Percentiles rank a stretch among this genome's conserved stretches.
Evolutionary conservation across 2,888 invertebrate genomes (phyloP).

Genomic region (Chloromyia formosa): DNA sequence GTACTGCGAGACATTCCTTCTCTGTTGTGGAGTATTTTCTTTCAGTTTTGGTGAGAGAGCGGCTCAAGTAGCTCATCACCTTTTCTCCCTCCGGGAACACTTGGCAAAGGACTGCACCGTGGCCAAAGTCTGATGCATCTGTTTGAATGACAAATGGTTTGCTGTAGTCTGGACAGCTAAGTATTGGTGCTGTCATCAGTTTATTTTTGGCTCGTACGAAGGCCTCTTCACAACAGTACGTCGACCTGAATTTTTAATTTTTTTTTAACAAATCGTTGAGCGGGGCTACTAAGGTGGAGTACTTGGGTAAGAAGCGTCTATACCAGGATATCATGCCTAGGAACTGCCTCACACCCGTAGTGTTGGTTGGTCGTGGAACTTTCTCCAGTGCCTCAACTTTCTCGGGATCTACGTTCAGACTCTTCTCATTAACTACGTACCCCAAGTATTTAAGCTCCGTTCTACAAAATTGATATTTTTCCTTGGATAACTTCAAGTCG

Average conservation of each 20-base stretch:
- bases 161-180: constrained; percentile 20
- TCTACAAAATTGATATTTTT: constrained; percentile 24
- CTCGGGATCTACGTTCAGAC: constrained; percentile 4
- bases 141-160: constrained; percentile 25
- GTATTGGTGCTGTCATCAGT: constrained; percentile 22
- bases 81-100: constrained; percentile 44
- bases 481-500: constrained; percentile 10
- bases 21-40: too few species aligned
- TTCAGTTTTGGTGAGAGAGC: constrained; percentile 7
- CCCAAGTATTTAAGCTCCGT: constrained; percentile 33
- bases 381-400: constrained; percentile 26
- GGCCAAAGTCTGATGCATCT: constrained; percentile 24
- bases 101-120: constrained; percentile 25
- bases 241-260: constrained; percentile 7
- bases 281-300: background rate
- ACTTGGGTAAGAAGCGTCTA: constrained; percentile 13
- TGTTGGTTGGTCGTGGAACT: background rate
- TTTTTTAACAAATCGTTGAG: constrained; percentile 7
- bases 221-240: background rate
- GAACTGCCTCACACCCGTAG: constrained; percentile 13
- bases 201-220: constrained; percentile 7
- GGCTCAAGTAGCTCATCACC: constrained; percentile 46
- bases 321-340: constrained; percentile 9
- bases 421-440: constrained; percentile 19
- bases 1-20: too few species aligned